phyloP scores from a whole-genome alignment of 2,888 invertebrate species.

The Drosophila melanosoma region DNA sequence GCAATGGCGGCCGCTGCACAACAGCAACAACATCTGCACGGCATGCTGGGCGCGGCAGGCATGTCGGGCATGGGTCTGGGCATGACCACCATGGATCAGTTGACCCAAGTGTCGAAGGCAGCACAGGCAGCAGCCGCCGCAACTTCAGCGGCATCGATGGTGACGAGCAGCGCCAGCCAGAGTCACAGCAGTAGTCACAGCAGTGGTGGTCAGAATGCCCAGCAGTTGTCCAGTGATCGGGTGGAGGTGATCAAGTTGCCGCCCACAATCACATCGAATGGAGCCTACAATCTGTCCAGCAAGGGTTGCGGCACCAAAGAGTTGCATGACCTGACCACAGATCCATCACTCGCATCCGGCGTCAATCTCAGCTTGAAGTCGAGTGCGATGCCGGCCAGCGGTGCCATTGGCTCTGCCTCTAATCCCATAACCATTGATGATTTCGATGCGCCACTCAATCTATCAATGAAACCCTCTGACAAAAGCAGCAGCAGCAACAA shows the following conservation, averaged over 20 bases:
- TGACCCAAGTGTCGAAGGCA: constrained; percentile 60
- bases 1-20: constrained; percentile 84
- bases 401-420: constrained; percentile 79
- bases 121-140: constrained; percentile 28
- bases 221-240: constrained; percentile 86
- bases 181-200: constrained; percentile 38
- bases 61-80: constrained; percentile 59
- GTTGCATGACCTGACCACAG: constrained; percentile 81
- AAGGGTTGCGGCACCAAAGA: constrained; percentile 80
- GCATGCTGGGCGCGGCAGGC: constrained; percentile 69
- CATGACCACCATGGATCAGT: constrained; percentile 59
- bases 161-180: constrained; percentile 47
- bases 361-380: constrained; percentile 84
- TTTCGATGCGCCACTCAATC: constrained; percentile 92
- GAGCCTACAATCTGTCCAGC: constrained; percentile 85
- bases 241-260: constrained; percentile 94
- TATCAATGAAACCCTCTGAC: constrained; percentile 90
- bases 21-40: constrained; percentile 78
- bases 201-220: constrained; percentile 27
- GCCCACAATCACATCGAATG: constrained; percentile 87
- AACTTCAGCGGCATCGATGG: constrained; percentile 33
- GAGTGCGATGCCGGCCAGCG: constrained; percentile 49
- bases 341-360: constrained; percentile 74
- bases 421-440: constrained; percentile 86
- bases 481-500: constrained; percentile 64